A percentile compares a stretch with the other conserved stretches of the same genome.
These are phyloP conservation scores for Colaptes auratus DNA, from an alignment of 2,113 vertebrate genomes.

Conservation along the genomic window DNA sequence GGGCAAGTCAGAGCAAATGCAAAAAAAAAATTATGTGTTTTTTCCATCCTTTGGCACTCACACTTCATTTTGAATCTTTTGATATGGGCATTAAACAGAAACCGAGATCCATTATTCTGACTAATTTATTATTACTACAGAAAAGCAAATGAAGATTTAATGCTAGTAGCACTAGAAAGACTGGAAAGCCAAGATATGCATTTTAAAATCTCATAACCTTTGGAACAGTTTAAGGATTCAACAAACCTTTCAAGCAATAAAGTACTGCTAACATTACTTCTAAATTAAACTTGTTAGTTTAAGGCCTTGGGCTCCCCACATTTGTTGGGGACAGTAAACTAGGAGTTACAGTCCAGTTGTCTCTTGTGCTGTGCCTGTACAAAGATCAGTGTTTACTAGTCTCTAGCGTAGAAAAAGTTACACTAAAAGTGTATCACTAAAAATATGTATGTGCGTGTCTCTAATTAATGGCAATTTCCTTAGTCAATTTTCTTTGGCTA, in stretches of 20 bases:
- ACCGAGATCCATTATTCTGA: neutral
- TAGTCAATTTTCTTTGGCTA: neutral
- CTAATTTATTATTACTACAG: neutral
- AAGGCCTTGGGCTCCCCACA: neutral
- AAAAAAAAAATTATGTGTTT: neutral
- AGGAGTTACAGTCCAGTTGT: neutral
- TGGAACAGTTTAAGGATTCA: neutral
- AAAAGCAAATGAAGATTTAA: neutral
- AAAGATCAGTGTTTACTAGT: neutral
- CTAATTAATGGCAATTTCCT: neutral
- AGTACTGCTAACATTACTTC: neutral
- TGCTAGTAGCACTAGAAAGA: neutral
- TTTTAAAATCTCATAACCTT: neutral
- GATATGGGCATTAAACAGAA: neutral
- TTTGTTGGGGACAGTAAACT: neutral
- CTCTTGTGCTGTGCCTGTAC: neutral
- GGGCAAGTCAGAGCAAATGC: neutral
- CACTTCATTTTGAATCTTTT: neutral
- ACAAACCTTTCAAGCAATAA: neutral
- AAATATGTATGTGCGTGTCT: neutral
- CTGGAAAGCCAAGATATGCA: rapidly evolving
- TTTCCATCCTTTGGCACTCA: neutral
- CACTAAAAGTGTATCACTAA: neutral
- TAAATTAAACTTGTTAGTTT: neutral
- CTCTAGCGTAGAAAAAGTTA: neutral